Evolutionary conservation across 2,888 invertebrate species (phyloP), one percentile per base, ranked within the genome.

Genomic region (Aphidoletes aphidimyza): DNA sequence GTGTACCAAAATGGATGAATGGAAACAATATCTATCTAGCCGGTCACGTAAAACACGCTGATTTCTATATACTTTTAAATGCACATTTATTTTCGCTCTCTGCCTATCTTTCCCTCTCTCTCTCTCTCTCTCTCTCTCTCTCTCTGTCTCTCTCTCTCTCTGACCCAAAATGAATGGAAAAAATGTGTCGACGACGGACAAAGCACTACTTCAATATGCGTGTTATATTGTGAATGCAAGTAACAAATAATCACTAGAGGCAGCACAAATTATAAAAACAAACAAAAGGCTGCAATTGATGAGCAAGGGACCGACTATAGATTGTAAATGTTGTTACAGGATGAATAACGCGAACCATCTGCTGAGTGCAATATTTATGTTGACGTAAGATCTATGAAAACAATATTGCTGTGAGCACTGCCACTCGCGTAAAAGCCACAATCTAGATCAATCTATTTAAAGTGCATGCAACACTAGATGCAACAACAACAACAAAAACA

Each of bases 31-130:
- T 5, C 37, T 81, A 81, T 81, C 81, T n/a, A 81, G 81, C 81
- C 37, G 81, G 81, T 81, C 81, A 81, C 81, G 81, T 81, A 37
- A n/a, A 81, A n/a, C 81, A 81, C 37, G 37, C 36, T 69, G 30
- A 69, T 69, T 69, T 30, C n/a, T 30, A 14, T n/a, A 69, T 30
- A 54, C 30, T 30, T 34, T 30, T 14, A 42, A 42, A 42, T 42
- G 8, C 42, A 22, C 34, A 14, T 2, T 54, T 54, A n/a, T n/a
- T 6, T 54, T 54, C 6, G n/a, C 54, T n/a, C 22, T 54, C 54
- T 6, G 3, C 54, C n/a, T 8, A 22, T 54, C 47, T 9, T 6
- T 22, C 22, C 22, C 6, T n/a, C 3, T 14, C 47, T 11, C 17
- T 47, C 17, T 47, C 47, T 42, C 42, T 42, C 42, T 42, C 42